Conservation (phyloP, 2,888 invertebrate genomes). For the Nomada fucata region DNA sequence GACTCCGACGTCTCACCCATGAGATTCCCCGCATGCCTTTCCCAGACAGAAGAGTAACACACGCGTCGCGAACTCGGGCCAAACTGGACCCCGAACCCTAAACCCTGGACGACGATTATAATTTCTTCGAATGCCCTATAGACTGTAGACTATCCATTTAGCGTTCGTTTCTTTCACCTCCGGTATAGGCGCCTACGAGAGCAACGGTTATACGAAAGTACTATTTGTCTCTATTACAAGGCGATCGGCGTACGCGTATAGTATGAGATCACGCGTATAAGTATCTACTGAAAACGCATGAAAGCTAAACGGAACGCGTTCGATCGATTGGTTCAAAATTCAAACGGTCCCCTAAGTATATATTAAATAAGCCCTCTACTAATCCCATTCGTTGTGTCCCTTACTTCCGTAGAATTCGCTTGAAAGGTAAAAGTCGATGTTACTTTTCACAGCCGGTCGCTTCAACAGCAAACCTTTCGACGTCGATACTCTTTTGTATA, state of each 20-base stretch:
- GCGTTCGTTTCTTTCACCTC: background rate
- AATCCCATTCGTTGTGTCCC: constrained; percentile 2
- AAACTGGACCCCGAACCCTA: constrained; percentile 12
- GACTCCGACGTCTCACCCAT: constrained; percentile 25
- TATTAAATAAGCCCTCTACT: background rate
- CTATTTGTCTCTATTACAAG: constrained; percentile 51
- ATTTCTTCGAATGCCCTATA: background rate
- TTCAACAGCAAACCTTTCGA: background rate
- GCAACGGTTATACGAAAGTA: constrained; percentile 38
- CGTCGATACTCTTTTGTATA: background rate
- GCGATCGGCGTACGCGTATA: constrained; percentile 23
- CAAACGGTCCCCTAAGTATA: background rate
- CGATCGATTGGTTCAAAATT: constrained; percentile 29
- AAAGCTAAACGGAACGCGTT: constrained; percentile 26
- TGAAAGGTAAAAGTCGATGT: constrained; percentile 25
- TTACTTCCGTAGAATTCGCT: background rate
- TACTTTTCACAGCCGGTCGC: background rate
- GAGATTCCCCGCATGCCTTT: constrained; percentile 48
- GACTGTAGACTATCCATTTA: background rate
- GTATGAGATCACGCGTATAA: too few species aligned
- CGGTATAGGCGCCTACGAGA: constrained; percentile 1
- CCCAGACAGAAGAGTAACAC: constrained; percentile 31
- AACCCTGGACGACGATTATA: constrained; percentile 10
- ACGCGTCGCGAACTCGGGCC: constrained; percentile 27
- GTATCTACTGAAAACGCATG: constrained; percentile 39